phyloP scores from a whole-genome alignment of 2,888 invertebrate species.

The Trichogramma evanescens region DNA sequence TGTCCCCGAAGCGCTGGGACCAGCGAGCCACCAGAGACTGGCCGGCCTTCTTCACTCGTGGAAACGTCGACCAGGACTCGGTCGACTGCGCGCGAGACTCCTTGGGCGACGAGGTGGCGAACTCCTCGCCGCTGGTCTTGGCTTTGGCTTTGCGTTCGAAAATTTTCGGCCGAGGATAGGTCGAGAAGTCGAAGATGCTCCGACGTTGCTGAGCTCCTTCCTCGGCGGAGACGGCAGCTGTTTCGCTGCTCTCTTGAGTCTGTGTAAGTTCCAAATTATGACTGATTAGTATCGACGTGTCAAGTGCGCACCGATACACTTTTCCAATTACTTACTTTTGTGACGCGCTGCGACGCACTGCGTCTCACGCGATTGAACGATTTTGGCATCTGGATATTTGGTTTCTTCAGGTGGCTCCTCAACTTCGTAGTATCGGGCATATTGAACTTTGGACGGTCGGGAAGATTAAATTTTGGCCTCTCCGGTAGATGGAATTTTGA shows the following conservation, averaged over 20 bases:
- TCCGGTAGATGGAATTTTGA: constrained; percentile 53
- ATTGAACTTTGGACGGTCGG: constrained; percentile 55
- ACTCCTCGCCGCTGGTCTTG: constrained; percentile 29
- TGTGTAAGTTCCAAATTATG: constrained; percentile 19
- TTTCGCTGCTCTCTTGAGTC: constrained; percentile 43
- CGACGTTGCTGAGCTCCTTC: constrained; percentile 43
- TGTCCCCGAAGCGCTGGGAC: constrained; percentile 35
- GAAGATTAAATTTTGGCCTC: constrained; percentile 51
- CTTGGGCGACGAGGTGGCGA: constrained; percentile 52
- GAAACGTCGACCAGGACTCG: constrained; percentile 59
- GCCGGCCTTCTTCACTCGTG: constrained; percentile 51
- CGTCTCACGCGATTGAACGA: constrained; percentile 19
- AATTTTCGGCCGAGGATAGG: constrained; percentile 63
- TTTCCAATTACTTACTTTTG: background rate
- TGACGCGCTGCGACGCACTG: constrained; percentile 1
- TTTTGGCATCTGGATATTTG: constrained; percentile 50
- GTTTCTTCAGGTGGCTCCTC: constrained; percentile 50
- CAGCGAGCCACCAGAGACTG: constrained; percentile 51
- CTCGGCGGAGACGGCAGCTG: constrained; percentile 49
- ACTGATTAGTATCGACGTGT: constrained; percentile 40
- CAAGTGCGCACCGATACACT: background rate
- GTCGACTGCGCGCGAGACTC: constrained; percentile 46
- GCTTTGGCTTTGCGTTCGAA: constrained; percentile 45
- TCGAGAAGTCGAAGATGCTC: constrained; percentile 65
- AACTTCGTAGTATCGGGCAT: constrained; percentile 52